Evolutionary conservation across 2,797 vertebrate species (phyloP).

Genomic region (Poecilia gillii): DNA sequence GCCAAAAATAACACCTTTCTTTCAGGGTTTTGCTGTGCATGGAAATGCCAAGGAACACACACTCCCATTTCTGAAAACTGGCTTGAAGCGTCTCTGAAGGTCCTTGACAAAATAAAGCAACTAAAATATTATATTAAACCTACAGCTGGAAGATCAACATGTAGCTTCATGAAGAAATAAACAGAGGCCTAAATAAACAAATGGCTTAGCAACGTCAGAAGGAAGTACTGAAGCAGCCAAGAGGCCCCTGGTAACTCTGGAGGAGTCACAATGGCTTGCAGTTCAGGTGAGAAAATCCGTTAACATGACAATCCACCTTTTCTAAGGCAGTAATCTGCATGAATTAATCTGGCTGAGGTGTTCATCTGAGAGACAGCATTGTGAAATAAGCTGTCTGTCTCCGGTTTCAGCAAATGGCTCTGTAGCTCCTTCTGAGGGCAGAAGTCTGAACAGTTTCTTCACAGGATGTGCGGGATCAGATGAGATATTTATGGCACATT

Average conservation of each 20-base stretch:
- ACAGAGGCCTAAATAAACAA: not conserved
- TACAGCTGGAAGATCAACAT: not conserved
- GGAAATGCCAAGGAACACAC: not conserved
- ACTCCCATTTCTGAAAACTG: not conserved
- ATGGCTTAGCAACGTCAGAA: not conserved
- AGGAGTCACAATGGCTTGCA: not conserved
- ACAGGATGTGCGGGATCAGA: no score
- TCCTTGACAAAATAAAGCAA: not conserved
- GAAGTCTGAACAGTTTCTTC: no score
- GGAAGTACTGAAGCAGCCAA: not conserved
- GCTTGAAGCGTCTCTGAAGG: not conserved
- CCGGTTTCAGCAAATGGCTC: not conserved
- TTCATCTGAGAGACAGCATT: no score
- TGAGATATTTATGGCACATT: no score
- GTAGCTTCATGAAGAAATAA: not conserved
- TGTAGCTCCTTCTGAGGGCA: no score
- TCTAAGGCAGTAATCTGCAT: not conserved
- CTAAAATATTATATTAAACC: not conserved
- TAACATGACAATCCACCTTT: not conserved
- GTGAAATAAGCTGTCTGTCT: not conserved
- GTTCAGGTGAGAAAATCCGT: not conserved
- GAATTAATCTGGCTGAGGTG: not conserved
- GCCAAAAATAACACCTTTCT: conserved; percentile 2
- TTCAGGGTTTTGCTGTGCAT: not conserved
- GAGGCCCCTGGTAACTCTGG: not conserved